Base-by-base conservation (phyloP, 2,888 invertebrate genomes). In the Caenorhabditis wallacei region DNA sequence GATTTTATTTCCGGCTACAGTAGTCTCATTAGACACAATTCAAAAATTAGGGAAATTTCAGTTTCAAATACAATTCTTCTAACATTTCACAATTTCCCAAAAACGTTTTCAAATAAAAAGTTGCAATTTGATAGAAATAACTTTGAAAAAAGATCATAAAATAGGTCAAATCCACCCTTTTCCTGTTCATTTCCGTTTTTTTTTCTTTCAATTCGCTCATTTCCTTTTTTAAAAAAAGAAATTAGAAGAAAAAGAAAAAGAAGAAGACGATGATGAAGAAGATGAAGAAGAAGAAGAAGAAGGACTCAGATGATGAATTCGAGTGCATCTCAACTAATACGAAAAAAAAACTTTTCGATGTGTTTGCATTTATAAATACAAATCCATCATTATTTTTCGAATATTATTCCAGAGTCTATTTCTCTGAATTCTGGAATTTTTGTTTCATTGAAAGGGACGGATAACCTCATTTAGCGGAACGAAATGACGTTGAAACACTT, bases 271-370 rank as follows among this genome's bases (percentile, higher is more conserved):
- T 59, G 59, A 48, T 43, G 22, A 57, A 46, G 16, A 43, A 53
- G 26, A 22, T 11, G 43, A 48, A 18, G 54, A 74, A 26, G 54
- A 74, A 18, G 43, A 46, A 46, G 57, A 57, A 54, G 57, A 56
- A 37, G 69, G 59, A 59, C 35, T 43, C 13, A 53, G 74, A 74
- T 74, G 74, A 75, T 68, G 75, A 68, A 68, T 75, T 75, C 59
- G 68, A 75, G 75, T 68, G 68, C 75, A 68, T 75, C 75, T 37
- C 66, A 75, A 75, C 68, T 75, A 75, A 75, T 75, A 68, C 68
- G 66, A 48, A 75, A 75, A 74, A 64, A 13, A 13, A 13, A 2
- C 11, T 74, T 74, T 63, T 35, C 20, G 7, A 46, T 43, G 30
- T 66, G 48, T 48, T 48, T 74, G 64, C 74, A 74, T 74, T 56